Evolutionary conservation across 2,888 invertebrate genomes (phyloP), one percentile per base, ranked within the genome.

Genomic region (Drosophila leonis): DNA sequence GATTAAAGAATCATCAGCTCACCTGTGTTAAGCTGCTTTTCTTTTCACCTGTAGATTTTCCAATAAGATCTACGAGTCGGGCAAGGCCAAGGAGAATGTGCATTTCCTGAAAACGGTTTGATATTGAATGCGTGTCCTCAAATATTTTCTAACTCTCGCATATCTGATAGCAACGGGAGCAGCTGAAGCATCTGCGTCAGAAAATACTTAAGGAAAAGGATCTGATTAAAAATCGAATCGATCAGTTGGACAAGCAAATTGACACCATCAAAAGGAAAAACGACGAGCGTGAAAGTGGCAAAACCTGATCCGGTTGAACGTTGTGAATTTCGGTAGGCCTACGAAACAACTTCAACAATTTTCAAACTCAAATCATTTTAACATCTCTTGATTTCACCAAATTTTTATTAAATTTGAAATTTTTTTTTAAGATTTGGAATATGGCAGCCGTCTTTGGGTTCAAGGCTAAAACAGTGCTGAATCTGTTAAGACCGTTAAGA

Each of bases 31-130:
- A 39, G 6, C 55, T 35, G 15, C 18, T 12, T 41, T 31, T 29
- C 18, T 12, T 41, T 31, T 29, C 10, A 15, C 7, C 9, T 52
- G 15, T 4, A 74, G 76, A 37, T 76, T 44, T 46, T 64, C 65
- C 0, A 71, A 70, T 7, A 62, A 62, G 29, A 29, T 74, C 3
- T 51, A 42, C 9, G 76, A 83, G 1, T 71, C 69, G 27, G 88
- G 78, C n/a, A 65, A 65, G 29, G 70, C 76, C 0, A 80, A 77
- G 29, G 87, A 90, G 54, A 84, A 83, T 66, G 74, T 84, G 12
- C 13, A 65, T 29, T 80, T 78, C 10, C 39, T 82, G 9, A 72
- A 82, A 72, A 24, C 4, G 82, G 82, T 80, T 18, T 9, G 57
- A 10, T 27, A 4, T 6, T 7, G 7, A 12, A 13, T 24, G 41